These are phyloP conservation scores for Trichechus manatus DNA, from an alignment of 2,113 vertebrate genomes.

Conservation along the genomic window DNA sequence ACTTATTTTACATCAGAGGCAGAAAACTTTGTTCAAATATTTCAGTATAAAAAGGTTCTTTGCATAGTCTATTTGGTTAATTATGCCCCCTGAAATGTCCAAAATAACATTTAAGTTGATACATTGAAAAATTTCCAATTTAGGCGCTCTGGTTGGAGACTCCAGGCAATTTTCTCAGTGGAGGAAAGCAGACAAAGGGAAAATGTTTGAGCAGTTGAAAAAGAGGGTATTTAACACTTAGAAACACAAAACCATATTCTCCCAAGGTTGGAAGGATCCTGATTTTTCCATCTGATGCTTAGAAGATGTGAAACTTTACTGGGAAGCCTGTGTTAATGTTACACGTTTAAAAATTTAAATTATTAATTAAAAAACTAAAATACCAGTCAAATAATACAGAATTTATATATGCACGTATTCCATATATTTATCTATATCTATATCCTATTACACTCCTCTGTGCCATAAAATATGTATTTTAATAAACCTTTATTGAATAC, in stretches of 20 bases:
- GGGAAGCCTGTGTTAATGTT: background rate
- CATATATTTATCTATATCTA: background rate
- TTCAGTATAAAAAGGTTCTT: constrained; percentile 46
- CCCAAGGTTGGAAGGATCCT: background rate
- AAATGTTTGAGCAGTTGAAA: background rate
- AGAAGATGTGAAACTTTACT: constrained; percentile 1
- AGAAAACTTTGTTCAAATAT: constrained; percentile 35
- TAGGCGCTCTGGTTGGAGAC: background rate
- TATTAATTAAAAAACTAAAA: background rate
- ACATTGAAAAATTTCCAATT: background rate
- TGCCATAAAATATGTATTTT: background rate
- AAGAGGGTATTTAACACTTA: constrained; percentile 20
- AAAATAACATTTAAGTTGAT: constrained; percentile 22
- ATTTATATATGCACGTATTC: background rate
- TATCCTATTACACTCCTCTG: background rate
- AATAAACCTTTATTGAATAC: constrained; percentile 42
- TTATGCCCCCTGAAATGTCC: background rate
- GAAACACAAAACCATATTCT: constrained; percentile 31
- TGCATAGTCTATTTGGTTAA: background rate
- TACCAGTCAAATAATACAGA: background rate
- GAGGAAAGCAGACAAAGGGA: background rate
- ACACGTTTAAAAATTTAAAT: background rate
- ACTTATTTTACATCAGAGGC: constrained; percentile 7
- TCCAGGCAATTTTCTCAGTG: background rate
- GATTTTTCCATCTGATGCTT: background rate